Evolutionary conservation across 2,113 vertebrate genomes (phyloP).

Genomic region (Taurulus bubalis): DNA sequence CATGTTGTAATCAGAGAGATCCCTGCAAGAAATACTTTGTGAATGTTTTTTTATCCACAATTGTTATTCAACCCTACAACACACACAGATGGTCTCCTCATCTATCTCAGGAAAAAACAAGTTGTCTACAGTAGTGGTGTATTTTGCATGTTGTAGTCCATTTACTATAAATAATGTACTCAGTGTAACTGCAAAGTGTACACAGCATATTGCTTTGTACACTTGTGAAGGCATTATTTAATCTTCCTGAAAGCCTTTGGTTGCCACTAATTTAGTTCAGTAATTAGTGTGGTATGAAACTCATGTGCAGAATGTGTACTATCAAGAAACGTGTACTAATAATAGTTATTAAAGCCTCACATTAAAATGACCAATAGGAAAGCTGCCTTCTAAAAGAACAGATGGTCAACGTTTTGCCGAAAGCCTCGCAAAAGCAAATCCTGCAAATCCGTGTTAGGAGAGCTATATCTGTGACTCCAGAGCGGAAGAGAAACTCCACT

Average conservation of each 20-base stretch:
- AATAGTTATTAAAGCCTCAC: neutral
- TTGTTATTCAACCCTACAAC: neutral
- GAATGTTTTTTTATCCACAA: neutral
- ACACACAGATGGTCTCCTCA: neutral
- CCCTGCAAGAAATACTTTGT: neutral
- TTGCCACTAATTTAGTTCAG: neutral
- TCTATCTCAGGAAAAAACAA: neutral
- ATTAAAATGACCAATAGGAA: neutral
- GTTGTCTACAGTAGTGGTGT: neutral
- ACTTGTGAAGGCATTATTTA: neutral
- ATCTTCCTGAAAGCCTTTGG: neutral
- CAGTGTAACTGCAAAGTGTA: neutral
- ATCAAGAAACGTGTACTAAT: neutral
- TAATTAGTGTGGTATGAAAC: neutral
- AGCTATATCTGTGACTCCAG: slow-evolving; percentile 78
- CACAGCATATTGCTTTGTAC: neutral
- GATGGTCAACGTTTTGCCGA: neutral
- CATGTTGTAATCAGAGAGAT: neutral
- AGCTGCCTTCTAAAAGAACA: slow-evolving; percentile 2
- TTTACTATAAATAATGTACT: neutral
- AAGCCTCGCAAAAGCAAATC: neutral
- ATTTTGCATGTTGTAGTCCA: neutral
- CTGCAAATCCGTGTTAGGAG: neutral
- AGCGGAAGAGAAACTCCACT: slow-evolving; percentile 82
- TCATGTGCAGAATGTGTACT: neutral